Evolutionary conservation across 2,113 vertebrate genomes (phyloP).

Genomic region (Xerus inauris): DNA sequence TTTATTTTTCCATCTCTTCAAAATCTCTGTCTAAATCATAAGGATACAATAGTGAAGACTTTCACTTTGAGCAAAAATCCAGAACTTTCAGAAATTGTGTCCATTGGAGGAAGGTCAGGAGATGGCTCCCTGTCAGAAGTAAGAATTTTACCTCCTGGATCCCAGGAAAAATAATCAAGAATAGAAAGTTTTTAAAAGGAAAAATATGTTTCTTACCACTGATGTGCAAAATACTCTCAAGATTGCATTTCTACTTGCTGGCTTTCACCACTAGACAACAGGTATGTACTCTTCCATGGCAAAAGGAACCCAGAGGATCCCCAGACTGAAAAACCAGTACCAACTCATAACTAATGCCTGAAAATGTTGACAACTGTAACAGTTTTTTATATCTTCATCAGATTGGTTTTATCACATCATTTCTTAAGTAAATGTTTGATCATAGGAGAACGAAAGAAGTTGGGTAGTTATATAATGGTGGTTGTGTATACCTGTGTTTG

Average conservation of each 20-base stretch:
- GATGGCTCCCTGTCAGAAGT: not conserved
- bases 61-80: not conserved
- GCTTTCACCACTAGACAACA: not conserved
- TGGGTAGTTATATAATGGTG: not conserved
- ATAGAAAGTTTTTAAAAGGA: not conserved
- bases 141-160: slow-evolving; percentile 1
- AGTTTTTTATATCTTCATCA: not conserved
- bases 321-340: not conserved
- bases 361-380: not conserved
- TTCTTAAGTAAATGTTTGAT: slow-evolving; percentile 9
- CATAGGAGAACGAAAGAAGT: not conserved
- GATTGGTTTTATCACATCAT: not conserved
- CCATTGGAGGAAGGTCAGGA: not conserved
- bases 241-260: not conserved
- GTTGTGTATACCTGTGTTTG: not conserved
- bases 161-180: not conserved
- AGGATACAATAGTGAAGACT: not conserved
- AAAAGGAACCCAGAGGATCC: not conserved
- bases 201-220: not conserved
- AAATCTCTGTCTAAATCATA: not conserved
- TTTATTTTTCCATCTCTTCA: slow-evolving; percentile 6
- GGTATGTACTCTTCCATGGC: not conserved
- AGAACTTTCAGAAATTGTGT: not conserved
- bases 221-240: not conserved
- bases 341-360: not conserved